Base-by-base conservation (phyloP, 1,140 invertebrate species). In the Hyles vespertilio region DNA sequence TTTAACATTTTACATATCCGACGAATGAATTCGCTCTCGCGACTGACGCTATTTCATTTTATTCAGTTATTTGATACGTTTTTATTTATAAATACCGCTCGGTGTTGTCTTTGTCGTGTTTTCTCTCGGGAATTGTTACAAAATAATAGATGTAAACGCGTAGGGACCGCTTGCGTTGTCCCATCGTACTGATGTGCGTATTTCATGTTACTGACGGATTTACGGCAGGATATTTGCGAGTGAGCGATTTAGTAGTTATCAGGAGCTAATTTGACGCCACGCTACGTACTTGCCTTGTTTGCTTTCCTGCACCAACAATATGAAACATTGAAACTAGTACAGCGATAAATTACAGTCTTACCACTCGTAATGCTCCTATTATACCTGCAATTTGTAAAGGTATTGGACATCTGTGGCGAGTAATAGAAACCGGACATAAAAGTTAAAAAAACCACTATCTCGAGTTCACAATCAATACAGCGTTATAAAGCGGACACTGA, bases 1-100 rank as follows among this genome's bases (percentile, higher is more conserved):
- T 88, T 87, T 84, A 85, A 85, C 82, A 81, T 88, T 87, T 85
- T 87, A 85, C 85, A 88, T 85, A 84, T 85, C 82, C 79, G 79
- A 84, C 82, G 81, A 87, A 85, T 88, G 82, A 83, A 88, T 87
- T 84, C 75, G 74, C 77, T 81, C 72, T 78, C 67, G 74, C 72
- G 66, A 74, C 69, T 72, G 79, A 74, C 72, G 69, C 70, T 77
- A 80, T 84, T 82, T 72, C 67, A 77, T 85, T 83, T 82, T 77
- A 77, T 79, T 75, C 65, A 75, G 68, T 81, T 84, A 78, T 83
- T 84, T 82, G 73, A 78, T 81, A 79, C 72, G 69, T 82, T 84
- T 84, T 80, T 81, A 71, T 79, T 80, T 77, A 74, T 69, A 70
- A 59, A 66, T 58, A 34, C n/a, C 59, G 60, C 63, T 61, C 57